phyloP scores from a whole-genome alignment of 2,888 invertebrate species.

The Scelioninae gen. 2 region DNA sequence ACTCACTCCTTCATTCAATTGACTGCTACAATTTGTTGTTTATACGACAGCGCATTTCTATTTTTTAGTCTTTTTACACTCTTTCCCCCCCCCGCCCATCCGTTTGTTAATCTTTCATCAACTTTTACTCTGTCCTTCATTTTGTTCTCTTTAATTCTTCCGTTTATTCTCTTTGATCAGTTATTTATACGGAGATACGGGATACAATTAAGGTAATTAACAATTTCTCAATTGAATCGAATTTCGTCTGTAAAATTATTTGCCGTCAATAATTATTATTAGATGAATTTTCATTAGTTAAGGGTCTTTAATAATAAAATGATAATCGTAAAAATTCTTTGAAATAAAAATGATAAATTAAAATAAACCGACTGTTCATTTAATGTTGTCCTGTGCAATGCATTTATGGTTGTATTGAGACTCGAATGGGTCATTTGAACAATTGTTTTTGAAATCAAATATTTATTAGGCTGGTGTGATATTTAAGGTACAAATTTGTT shows the following conservation, averaged over 20 bases:
- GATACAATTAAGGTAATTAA: conserved; percentile 22
- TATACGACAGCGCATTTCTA: conserved; percentile 48
- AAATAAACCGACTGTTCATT: neutral
- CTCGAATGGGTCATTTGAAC: no score
- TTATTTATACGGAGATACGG: conserved; percentile 58
- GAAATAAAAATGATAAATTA: conserved; percentile 62
- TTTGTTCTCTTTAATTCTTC: conserved; percentile 6
- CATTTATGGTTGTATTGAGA: no score
- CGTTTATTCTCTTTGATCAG: conserved; percentile 18
- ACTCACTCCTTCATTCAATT: conserved; percentile 47
- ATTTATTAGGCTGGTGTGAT: no score
- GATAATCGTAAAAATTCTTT: conserved; percentile 62
- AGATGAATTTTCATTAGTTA: conserved; percentile 73
- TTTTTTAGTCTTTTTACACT: conserved; percentile 47
- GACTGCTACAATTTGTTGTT: conserved; percentile 46
- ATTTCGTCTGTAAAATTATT: conserved; percentile 69
- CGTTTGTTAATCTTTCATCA: conserved; percentile 2
- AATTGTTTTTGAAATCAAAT: no score
- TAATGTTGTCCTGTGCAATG: no score
- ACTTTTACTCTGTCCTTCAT: neutral
- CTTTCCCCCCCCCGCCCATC: neutral
- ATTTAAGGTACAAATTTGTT: no score
- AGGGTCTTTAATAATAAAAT: conserved; percentile 64
- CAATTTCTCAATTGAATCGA: conserved; percentile 27
- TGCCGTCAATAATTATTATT: conserved; percentile 70